phyloP scores from a whole-genome alignment of 2,888 invertebrate species.

The Panorpa germanica region DNA sequence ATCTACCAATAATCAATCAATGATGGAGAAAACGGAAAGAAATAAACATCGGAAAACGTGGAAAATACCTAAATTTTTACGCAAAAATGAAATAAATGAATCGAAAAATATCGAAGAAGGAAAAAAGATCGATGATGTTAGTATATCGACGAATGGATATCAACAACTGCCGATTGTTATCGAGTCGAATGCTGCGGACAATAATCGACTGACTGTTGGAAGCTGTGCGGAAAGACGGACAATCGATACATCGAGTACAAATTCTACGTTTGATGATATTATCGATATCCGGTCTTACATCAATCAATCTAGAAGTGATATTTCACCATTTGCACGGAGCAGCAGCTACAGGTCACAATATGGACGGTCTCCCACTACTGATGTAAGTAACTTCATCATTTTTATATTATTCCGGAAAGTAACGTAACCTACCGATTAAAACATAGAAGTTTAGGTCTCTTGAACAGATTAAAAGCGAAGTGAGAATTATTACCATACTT shows the following conservation, averaged over 20 bases:
- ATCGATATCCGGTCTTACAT: conserved; percentile 54
- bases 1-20: conserved; percentile 24
- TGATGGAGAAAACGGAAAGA: too few species aligned
- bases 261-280: conserved; percentile 39
- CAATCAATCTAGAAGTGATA: conserved; percentile 53
- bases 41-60: too few species aligned
- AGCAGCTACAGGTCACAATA: conserved; percentile 54
- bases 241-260: conserved; percentile 26
- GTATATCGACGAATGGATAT: conserved; percentile 25
- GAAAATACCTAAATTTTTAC: conserved; percentile 48
- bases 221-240: conserved; percentile 9
- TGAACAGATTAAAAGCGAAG: too few species aligned
- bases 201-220: conserved; percentile 16
- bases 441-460: too few species aligned
- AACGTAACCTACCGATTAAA: conserved; percentile 12
- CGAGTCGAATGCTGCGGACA: conserved; percentile 30
- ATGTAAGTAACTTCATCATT: conserved; percentile 19
- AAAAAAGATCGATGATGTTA: conserved; percentile 15
- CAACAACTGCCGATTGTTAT: conserved; percentile 46
- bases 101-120: conserved; percentile 17
- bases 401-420: conserved; percentile 16
- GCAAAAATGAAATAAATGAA: conserved; percentile 31
- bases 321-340: conserved; percentile 47
- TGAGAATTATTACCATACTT: not conserved
- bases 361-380: conserved; percentile 34